phyloP scores from a whole-genome alignment of 2,797 vertebrate genomes.

The Allenopithecus nigroviridis region DNA sequence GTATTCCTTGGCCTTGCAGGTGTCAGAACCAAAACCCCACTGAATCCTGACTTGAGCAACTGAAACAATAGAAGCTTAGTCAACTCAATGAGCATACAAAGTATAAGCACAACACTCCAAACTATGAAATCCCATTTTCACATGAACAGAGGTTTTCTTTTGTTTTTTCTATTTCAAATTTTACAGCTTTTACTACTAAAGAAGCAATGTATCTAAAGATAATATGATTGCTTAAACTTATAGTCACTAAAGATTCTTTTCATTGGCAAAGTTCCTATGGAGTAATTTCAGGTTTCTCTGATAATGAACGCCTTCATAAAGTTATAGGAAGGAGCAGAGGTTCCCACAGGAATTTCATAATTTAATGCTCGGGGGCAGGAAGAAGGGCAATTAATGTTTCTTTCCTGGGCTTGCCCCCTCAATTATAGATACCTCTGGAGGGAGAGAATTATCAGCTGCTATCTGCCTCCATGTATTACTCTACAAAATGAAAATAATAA shows the following conservation, averaged over 20 bases:
- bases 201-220: not conserved
- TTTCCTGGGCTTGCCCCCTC: not conserved
- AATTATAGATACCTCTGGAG: not conserved
- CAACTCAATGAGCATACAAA: not conserved
- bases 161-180: not conserved
- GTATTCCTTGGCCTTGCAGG: not conserved
- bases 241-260: constrained; percentile 7
- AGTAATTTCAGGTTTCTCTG: constrained; percentile 22
- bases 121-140: not conserved
- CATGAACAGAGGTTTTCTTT: not conserved
- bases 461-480: constrained; percentile 18
- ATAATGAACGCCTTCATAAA: constrained; percentile 37
- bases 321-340: not conserved
- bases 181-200: not conserved
- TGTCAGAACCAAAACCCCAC: not conserved
- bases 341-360: not conserved
- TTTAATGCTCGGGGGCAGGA: rapidly evolving
- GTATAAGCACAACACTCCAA: not conserved
- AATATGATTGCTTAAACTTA: constrained; percentile 34
- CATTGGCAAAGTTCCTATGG: not conserved
- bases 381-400: not conserved
- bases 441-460: not conserved
- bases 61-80: not conserved
- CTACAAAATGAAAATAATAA: constrained; percentile 4
- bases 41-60: not conserved